Evolutionary conservation across 2,113 vertebrate species (phyloP).

Genomic region (Nerophis lumbriciformis): DNA sequence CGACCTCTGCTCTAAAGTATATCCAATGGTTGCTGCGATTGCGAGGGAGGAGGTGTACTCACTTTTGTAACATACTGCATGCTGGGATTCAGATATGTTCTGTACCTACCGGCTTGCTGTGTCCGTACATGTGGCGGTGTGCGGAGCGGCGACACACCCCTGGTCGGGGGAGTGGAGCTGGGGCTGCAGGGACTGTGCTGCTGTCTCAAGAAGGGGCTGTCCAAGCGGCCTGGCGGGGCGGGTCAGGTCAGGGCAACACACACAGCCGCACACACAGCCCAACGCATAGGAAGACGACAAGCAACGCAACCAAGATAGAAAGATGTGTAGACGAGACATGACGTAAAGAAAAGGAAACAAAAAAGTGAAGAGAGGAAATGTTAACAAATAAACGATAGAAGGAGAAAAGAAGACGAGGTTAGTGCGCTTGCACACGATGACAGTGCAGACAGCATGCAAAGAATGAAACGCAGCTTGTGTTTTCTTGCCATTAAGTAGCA

Average conservation of each 20-base stretch:
- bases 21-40: too few species aligned
- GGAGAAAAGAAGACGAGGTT: slow-evolving; percentile 7
- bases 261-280: slow-evolving; percentile 53
- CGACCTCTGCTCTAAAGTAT: too few species aligned
- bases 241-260: slow-evolving; percentile 52
- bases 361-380: slow-evolving; percentile 1
- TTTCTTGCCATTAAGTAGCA: neutral
- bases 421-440: neutral
- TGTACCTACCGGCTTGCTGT: slow-evolving; percentile 73
- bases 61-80: neutral
- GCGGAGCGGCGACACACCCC: slow-evolving; percentile 75
- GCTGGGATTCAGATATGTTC: slow-evolving; percentile 20
- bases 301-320: slow-evolving; percentile 54
- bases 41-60: too few species aligned
- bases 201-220: slow-evolving; percentile 97
- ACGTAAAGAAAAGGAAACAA: slow-evolving; percentile 12
- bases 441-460: slow-evolving; percentile 6
- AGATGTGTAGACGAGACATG: slow-evolving; percentile 22
- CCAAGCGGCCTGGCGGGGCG: slow-evolving; percentile 84
- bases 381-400: slow-evolving; percentile 5
- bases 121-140: slow-evolving; percentile 55
- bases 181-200: slow-evolving; percentile 83
- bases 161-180: slow-evolving; percentile 78
- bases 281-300: slow-evolving; percentile 25
- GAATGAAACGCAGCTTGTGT: neutral